These are phyloP conservation scores for Ophion ventricosus DNA, from an alignment of 2,888 invertebrate species.

Conservation along the genomic window DNA sequence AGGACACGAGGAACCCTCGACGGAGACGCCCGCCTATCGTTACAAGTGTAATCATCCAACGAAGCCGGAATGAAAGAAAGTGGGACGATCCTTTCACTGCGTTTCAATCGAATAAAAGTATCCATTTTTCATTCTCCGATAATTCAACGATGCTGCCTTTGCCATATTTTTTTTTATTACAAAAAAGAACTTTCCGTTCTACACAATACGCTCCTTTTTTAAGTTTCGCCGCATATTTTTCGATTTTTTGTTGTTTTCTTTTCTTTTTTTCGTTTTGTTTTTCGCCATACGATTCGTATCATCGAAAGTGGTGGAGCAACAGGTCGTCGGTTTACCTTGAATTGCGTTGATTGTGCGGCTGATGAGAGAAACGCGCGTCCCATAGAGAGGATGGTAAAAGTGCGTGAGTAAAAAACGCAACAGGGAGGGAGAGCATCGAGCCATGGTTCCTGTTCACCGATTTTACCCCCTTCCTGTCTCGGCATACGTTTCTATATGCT, in stretches of 20 bases:
- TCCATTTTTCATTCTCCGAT: too few species aligned
- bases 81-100: constrained; percentile 61
- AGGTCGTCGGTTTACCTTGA: constrained; percentile 68
- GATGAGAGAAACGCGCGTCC: constrained; percentile 78
- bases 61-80: constrained; percentile 63
- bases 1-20: constrained; percentile 21
- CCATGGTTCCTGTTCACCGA: constrained; percentile 82
- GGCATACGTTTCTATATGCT: constrained; percentile 46
- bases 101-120: too few species aligned
- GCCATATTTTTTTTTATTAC: too few species aligned
- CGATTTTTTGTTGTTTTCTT: neutral
- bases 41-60: constrained; percentile 58
- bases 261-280: constrained; percentile 4
- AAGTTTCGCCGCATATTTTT: neutral
- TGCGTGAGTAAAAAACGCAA: constrained; percentile 74
- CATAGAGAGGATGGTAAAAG: constrained; percentile 77
- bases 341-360: constrained; percentile 64
- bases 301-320: constrained; percentile 62
- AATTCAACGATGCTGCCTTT: too few species aligned
- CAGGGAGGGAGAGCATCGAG: constrained; percentile 81
- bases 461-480: constrained; percentile 80
- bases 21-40: constrained; percentile 52
- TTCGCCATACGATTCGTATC: constrained; percentile 28
- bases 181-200: too few species aligned
- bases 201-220: neutral